Conservation (phyloP, 1,140 invertebrate genomes). For the Zaprionus ghesquierei region DNA sequence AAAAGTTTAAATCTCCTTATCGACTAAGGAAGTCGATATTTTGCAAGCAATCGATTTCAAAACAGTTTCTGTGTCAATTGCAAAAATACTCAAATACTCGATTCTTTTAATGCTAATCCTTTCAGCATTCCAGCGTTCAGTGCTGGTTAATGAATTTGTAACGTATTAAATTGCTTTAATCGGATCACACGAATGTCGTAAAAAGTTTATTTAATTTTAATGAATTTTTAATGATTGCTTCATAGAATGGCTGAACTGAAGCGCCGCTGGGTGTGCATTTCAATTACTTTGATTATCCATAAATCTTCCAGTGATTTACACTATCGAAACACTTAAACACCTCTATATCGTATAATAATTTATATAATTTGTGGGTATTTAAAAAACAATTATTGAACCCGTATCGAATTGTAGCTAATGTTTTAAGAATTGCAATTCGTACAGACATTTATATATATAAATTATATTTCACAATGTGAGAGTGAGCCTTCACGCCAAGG, state of each 20-base stretch:
- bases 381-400: not conserved
- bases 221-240: not conserved
- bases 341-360: not conserved
- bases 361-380: not conserved
- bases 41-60: not conserved
- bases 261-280: not conserved
- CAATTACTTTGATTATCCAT: not conserved
- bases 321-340: not conserved
- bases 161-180: too few species aligned
- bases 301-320: not conserved
- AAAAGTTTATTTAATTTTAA: not conserved
- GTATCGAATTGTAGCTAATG: not conserved
- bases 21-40: too few species aligned
- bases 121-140: too few species aligned
- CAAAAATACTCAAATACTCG: too few species aligned
- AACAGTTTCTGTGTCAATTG: too few species aligned
- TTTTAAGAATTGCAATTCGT: not conserved
- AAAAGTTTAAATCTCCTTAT: too few species aligned
- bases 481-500: constrained; percentile 36
- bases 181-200: too few species aligned
- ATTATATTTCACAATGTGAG: not conserved
- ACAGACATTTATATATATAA: not conserved
- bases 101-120: too few species aligned
- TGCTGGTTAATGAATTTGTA: too few species aligned
- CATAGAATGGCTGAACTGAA: too few species aligned